Conservation (phyloP, 2,797 vertebrate species). For the Cuculus canorus region DNA sequence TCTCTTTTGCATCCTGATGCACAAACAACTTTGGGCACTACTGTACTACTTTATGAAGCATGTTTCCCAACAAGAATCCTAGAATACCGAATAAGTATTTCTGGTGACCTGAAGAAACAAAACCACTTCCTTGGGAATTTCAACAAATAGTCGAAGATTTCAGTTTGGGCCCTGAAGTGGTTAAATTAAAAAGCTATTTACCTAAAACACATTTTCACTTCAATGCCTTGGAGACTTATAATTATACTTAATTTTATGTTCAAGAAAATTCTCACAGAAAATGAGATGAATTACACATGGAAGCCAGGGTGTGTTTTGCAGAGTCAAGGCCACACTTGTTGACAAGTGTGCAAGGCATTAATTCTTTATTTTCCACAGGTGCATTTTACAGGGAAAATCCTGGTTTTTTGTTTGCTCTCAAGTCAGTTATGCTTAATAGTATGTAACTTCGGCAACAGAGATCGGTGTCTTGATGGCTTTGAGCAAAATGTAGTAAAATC, state of each 20-base stretch:
- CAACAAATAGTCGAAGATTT: neutral
- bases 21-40: neutral
- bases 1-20: neutral
- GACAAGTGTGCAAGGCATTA: neutral
- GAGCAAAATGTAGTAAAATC: neutral
- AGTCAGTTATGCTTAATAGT: neutral
- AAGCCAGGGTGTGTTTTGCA: neutral
- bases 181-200: neutral
- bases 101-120: neutral
- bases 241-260: neutral
- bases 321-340: neutral
- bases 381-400: constrained; percentile 20
- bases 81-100: neutral
- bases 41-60: neutral
- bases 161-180: neutral
- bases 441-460: neutral
- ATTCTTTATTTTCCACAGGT: neutral
- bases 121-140: neutral
- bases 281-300: neutral
- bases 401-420: neutral
- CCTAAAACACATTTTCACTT: neutral
- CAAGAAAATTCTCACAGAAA: constrained; percentile 1
- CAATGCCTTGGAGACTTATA: neutral
- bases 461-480: neutral
- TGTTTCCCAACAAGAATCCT: neutral